Base-by-base conservation (phyloP, 2,113 vertebrate genomes). In the Cyanocitta stelleri region DNA sequence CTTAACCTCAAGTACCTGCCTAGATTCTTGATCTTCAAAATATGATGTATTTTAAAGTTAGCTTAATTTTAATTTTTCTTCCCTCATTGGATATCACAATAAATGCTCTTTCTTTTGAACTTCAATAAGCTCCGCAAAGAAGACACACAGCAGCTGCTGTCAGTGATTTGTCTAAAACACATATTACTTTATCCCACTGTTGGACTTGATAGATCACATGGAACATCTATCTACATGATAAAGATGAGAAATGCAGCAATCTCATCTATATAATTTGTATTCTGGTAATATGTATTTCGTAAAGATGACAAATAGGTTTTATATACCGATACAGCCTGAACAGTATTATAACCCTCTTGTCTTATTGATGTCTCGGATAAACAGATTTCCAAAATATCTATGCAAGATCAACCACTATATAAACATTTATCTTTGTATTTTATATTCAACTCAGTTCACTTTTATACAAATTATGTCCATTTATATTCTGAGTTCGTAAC, bases 301-400 rank as follows among this genome's bases (percentile, higher is more conserved):
- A 92, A 91, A 85, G 26, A 82, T 76, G 86, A 87, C 55, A 90
- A 96, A 90, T 46, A 85, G 30, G 13, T 77, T 79, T 79, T 76
- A 75, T 51, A 76, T 49, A 73, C 17, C 7, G 2, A 52, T 41
- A 69, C 16, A 90, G 37, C 10, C 30, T 59, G 20, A 86, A 43
- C 11, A 87, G 18, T 85, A 84, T 79, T 86, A 54, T 68, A 95
- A 90, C n/a, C 73, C 29, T 22, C 24, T 35, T 89, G 41, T 75
- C 69, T 91, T 77, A 54, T 5, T 89, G 54, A 72, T 79, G 33
- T 82, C 55, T 93, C 52, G 59, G 83, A 93, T 67, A 94, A 92
- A 96, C 37, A 95, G 19, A 67, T 63, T 94, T 68, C 37, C 71
- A 91, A 90, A 93, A 87, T n/a, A 85, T 41, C 52, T 82, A 29